Evolutionary conservation across 2,797 vertebrate genomes (phyloP).

Genomic region (Neopelma chrysocephalum): DNA sequence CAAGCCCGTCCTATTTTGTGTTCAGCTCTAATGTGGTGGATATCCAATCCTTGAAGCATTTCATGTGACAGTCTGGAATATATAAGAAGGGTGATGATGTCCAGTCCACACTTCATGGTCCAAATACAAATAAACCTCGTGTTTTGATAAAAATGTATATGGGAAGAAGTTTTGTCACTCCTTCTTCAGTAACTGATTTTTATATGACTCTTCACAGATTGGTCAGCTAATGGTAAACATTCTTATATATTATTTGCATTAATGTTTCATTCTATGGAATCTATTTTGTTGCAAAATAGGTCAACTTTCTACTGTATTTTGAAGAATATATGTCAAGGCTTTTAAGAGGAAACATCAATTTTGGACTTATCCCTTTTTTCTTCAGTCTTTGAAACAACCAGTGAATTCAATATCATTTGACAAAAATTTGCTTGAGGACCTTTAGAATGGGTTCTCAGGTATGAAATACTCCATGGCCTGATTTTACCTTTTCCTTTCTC

Average conservation of each 20-base stretch:
- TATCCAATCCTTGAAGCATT: background rate
- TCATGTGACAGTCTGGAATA: background rate
- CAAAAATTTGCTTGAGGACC: background rate
- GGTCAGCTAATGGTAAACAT: background rate
- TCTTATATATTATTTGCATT: background rate
- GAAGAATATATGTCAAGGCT: background rate
- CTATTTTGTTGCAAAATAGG: background rate
- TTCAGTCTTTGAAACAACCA: background rate
- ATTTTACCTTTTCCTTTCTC: background rate
- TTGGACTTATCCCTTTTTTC: background rate
- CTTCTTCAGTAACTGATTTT: background rate
- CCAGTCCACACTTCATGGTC: background rate
- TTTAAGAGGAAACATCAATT: background rate
- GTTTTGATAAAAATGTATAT: background rate
- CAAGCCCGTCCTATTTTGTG: background rate
- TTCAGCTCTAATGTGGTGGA: background rate
- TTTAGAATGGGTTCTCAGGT: background rate
- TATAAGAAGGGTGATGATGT: rapidly evolving
- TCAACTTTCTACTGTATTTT: background rate
- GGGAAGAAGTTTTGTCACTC: background rate
- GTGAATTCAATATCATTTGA: background rate
- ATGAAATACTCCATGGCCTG: background rate
- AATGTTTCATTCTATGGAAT: background rate
- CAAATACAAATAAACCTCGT: background rate
- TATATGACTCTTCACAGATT: background rate